Evolutionary conservation across 2,888 invertebrate genomes (phyloP), one percentile per base, ranked within the genome.

Genomic region (Hyalella azteca): DNA sequence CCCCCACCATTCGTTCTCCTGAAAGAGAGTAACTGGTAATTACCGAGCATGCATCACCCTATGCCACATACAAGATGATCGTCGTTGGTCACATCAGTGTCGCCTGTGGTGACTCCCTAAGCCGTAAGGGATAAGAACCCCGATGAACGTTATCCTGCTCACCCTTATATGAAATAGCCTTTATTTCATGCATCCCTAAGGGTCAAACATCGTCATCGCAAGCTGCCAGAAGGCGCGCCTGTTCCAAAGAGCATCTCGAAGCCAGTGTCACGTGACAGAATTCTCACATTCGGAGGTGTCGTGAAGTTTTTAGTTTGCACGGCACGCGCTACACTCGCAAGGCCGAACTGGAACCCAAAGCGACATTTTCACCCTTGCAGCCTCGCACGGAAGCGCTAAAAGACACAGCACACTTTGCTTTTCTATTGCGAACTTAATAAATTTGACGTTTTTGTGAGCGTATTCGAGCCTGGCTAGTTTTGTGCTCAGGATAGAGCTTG

Each of bases 241-340:
- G 32, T 66, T 66, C 36, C 36, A 13, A 29, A 19, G 66, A 15
- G 66, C 66, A 66, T 66, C 36, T 66, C 66, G 66, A 39, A 29
- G 22, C 54, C 48, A 36, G 36, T 22, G 54, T 77, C 77, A 75
- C 59, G 54, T 77, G 59, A 36, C 77, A 36, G 26, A 50, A 29
- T 77, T 77, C 77, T 54, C 77, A 77, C 75, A 75, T 75, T 77
- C 49, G 54, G 49, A 11, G 48, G 11, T 66, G 66, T 36, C 66
- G 66, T 66, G 66, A 66, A 66, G 66, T 66, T 66, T 66, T 66
- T 66, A 19, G 66, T 9, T 15, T 32, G 36, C 29, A 39, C 29
- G 66, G 36, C 36, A 66, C 66, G 66, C 66, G 66, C 66, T 36
- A n/a, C n/a, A n/a, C n/a, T n/a, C n/a, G n/a, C n/a, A n/a, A n/a